These are phyloP conservation scores for Malurus melanocephalus DNA, from an alignment of 2,113 vertebrate species.

Conservation along the genomic window DNA sequence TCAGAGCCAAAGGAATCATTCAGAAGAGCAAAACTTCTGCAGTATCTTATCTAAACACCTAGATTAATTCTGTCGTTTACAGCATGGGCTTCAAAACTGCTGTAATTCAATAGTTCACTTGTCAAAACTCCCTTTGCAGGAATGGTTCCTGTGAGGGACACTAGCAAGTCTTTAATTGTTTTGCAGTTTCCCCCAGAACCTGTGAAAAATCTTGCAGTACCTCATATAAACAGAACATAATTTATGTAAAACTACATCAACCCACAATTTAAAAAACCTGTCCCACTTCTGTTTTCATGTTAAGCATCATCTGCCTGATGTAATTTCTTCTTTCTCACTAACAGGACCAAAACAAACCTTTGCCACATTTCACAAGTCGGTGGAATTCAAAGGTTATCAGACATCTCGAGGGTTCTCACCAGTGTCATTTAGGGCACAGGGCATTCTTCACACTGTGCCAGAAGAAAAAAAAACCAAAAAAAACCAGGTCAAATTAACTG, in stretches of 20 bases:
- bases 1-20: background rate
- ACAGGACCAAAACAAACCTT: constrained; percentile 1
- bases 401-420: background rate
- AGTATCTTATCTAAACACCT: background rate
- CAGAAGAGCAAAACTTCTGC: background rate
- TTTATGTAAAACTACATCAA: background rate
- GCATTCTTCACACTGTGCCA: background rate
- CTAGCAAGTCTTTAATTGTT: background rate
- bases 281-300: constrained; percentile 6
- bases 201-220: background rate
- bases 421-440: background rate
- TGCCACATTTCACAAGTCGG: background rate
- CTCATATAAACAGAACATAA: background rate
- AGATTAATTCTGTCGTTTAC: background rate
- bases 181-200: background rate
- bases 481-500: background rate
- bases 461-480: background rate
- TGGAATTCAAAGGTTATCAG: background rate
- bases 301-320: background rate
- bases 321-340: constrained; percentile 28
- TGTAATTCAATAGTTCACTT: background rate
- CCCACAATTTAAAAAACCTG: background rate
- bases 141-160: background rate
- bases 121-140: background rate
- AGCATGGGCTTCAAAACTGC: background rate